Conservation (phyloP, 2,888 invertebrate species). For the Silvanus unidentatus region DNA sequence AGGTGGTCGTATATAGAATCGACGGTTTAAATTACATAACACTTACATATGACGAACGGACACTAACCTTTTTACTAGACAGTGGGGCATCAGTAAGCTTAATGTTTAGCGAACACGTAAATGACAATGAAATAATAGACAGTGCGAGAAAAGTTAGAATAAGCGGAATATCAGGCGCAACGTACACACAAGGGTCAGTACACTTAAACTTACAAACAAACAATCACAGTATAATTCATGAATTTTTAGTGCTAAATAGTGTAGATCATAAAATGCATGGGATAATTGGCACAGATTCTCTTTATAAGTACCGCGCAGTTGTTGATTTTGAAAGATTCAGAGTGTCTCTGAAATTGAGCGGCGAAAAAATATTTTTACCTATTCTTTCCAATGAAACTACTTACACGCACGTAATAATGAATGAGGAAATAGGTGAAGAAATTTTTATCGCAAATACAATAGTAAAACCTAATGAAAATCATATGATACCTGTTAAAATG, state of each 20-base stretch:
- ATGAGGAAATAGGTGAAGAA: conserved; percentile 4
- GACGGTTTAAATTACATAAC: conserved; percentile 10
- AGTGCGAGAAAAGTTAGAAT: conserved; percentile 5
- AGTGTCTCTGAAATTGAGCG: too few species aligned
- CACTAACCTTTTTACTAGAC: conserved; percentile 9
- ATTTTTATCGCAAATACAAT: conserved; percentile 2
- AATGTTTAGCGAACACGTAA: conserved; percentile 7
- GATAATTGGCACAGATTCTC: conserved; percentile 10
- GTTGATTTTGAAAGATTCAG: too few species aligned
- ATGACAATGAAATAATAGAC: conserved; percentile 3
- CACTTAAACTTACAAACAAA: conserved; percentile 8
- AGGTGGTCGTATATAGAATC: not conserved
- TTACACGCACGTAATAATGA: not conserved
- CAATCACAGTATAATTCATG: conserved; percentile 1
- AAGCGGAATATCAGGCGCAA: conserved; percentile 7
- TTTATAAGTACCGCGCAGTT: conserved; percentile 1
- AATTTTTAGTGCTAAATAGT: conserved; percentile 5
- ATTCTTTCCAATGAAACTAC: too few species aligned
- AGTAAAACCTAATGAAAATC: not conserved
- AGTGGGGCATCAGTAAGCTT: conserved; percentile 9
- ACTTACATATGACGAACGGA: conserved; percentile 1
- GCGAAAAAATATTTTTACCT: conserved; percentile 5
- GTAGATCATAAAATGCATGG: conserved; percentile 5
- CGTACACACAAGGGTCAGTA: conserved; percentile 4
- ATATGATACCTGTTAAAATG: conserved; percentile 5